A percentile compares a stretch with the other conserved stretches of the same genome.
Conservation (phyloP, 2,113 vertebrate species). For the Ovibos moschatus region DNA sequence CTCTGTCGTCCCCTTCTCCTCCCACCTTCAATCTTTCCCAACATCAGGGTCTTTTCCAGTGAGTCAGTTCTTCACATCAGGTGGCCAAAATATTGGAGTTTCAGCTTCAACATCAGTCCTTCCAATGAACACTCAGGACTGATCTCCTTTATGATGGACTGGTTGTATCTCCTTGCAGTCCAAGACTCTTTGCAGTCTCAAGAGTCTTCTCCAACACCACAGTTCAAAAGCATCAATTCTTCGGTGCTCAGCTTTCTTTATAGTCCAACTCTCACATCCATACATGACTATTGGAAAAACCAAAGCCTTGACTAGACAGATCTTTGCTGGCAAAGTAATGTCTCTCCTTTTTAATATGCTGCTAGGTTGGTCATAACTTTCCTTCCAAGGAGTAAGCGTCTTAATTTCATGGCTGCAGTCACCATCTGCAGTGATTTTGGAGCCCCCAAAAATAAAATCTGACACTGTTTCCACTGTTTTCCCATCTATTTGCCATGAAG, state of each 20-base stretch:
- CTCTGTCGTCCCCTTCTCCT: background rate
- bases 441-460: accelerated
- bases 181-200: background rate
- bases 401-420: background rate
- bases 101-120: background rate
- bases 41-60: background rate
- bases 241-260: background rate
- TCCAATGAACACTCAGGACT: background rate
- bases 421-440: background rate
- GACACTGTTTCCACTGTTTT: background rate
- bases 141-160: background rate
- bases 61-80: background rate
- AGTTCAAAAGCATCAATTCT: background rate
- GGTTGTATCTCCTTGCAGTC: background rate
- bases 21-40: background rate
- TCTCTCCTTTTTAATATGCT: background rate
- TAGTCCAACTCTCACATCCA: background rate
- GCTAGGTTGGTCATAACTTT: background rate
- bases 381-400: background rate
- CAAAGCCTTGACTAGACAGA: background rate
- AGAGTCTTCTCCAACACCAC: background rate
- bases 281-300: background rate
- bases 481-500: background rate
- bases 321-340: background rate
- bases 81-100: background rate